Base-by-base conservation (phyloP, 2,113 vertebrate genomes). In the Polypterus bichir region DNA sequence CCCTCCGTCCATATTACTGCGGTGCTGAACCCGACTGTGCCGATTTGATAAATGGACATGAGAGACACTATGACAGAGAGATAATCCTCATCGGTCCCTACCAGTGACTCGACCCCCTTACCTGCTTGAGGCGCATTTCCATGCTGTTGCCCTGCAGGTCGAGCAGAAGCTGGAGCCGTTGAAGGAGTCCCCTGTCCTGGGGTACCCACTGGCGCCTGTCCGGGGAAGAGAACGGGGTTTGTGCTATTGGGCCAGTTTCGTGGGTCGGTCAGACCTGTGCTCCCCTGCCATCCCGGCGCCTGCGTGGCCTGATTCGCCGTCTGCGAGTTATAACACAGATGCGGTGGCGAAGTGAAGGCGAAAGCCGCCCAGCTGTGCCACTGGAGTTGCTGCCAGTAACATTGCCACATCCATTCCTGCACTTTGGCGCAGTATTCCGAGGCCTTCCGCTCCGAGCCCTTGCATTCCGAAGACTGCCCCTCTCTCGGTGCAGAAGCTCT, bases 361-460 rank as follows among this genome's bases (percentile, higher is more conserved):
- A 79, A 47, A 68, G 72, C 46, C 65, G 72, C 6, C 75, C 87
- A 87, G 82, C 77, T 81, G 75, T 92, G 90, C 92, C 91, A 93
- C 76, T 70, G 79, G 10, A 88, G 73, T 70, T 88, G 83, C 1
- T 90, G 85, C 77, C 89, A 91, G 83, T 94, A 89, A 57, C 88
- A 91, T 70, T 89, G 88, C 92, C 92, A 96, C 59, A 96, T 89
- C 93, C 93, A 96, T 65, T 85, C 87, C 78, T 92, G 93, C 64
- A 96, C 78, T 62, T 81, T 79, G 54, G 77, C 81, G 59, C 91
- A 90, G 75, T 96, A 96, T 58, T 93, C 88, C 52, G 83, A 73
- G 27, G 86, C 85, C 59, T 80, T 86, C 59, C 84, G 75, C 60
- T 68, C 70, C 59, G 56, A 27, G 27, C 27, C 46, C 46, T 5